Conservation (phyloP, 2,797 vertebrate genomes). For the Stomatorhinus walkeri region DNA sequence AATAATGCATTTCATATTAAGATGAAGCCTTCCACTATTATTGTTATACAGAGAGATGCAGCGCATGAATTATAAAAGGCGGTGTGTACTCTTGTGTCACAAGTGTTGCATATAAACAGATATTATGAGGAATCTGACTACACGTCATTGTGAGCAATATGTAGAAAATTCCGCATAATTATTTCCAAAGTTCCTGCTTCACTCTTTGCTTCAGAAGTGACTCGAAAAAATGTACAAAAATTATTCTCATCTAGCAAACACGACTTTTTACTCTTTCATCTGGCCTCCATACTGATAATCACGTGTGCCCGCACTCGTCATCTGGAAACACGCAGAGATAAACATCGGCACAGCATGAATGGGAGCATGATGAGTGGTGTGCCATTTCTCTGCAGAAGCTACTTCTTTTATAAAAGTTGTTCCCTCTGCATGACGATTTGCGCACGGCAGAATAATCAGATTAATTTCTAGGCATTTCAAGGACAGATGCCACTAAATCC, state of each 20-base stretch:
- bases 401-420: not conserved
- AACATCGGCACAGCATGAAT: not conserved
- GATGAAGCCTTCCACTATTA: not conserved
- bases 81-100: not conserved
- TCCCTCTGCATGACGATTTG: not conserved
- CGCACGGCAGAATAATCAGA: not conserved
- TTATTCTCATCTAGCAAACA: not conserved
- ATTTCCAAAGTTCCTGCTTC: not conserved
- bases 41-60: not conserved
- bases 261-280: not conserved
- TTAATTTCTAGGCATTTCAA: not conserved
- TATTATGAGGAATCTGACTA: not conserved
- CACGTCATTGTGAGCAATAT: not conserved
- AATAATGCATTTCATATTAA: conserved; percentile 14
- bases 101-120: not conserved
- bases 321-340: not conserved
- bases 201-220: not conserved
- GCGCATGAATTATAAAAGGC: not conserved
- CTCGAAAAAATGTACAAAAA: not conserved
- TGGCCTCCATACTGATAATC: not conserved
- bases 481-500: not conserved
- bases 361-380: not conserved
- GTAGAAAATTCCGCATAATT: not conserved
- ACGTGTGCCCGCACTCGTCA: not conserved
- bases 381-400: not conserved